Percentiles rank a stretch among this genome's conserved stretches.
phyloP scores from a whole-genome alignment of 2,888 invertebrate species.

The Sphecodes monilicornis region DNA sequence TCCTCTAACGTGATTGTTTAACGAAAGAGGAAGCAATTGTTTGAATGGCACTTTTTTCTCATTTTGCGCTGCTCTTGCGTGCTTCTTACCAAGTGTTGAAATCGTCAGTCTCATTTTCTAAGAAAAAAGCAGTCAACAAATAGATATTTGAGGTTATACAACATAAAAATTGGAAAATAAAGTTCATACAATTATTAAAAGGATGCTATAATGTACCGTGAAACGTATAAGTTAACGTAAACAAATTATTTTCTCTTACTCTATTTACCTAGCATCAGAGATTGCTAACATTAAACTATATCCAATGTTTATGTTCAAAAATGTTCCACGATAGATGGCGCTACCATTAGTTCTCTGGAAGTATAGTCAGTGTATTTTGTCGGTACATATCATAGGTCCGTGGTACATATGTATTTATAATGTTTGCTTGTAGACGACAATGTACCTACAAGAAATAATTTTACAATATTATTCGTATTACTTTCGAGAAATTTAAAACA shows the following conservation, averaged over 20 bases:
- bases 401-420: no score
- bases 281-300: constrained; percentile 17
- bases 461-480: background rate
- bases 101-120: constrained; percentile 55
- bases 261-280: background rate
- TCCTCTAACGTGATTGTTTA: constrained; percentile 12
- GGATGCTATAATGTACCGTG: background rate
- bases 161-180: background rate
- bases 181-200: background rate
- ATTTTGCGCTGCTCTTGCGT: constrained; percentile 15
- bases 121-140: constrained; percentile 4
- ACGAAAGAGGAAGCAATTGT: background rate
- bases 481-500: background rate
- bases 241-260: constrained; percentile 2
- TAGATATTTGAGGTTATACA: constrained; percentile 41
- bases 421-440: background rate
- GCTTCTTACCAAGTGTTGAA: background rate
- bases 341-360: background rate
- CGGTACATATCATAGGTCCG: no score
- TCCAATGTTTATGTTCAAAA: background rate
- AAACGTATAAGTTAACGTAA: background rate
- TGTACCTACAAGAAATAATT: background rate
- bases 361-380: background rate
- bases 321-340: constrained; percentile 26
- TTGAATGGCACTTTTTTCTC: constrained; percentile 38